Evolutionary conservation across 2,113 vertebrate genomes (phyloP).

Genomic region (Struthio camelus): DNA sequence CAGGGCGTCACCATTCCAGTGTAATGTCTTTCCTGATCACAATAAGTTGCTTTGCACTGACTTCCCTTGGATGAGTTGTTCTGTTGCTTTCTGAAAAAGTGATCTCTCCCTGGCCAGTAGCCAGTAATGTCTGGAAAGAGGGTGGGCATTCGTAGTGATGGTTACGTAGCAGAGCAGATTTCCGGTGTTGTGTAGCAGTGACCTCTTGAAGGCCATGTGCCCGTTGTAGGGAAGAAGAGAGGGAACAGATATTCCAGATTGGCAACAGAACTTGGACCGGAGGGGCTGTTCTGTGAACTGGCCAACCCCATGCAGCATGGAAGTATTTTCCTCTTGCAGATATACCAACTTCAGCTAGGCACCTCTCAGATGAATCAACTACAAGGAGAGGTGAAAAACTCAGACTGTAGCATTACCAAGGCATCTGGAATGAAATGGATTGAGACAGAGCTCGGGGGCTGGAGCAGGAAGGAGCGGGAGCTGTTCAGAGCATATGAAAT

Average conservation of each 20-base stretch:
- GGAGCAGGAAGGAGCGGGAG: slow-evolving; percentile 9
- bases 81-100: not conserved
- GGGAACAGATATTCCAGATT: not conserved
- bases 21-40: not conserved
- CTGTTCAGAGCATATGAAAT: slow-evolving; percentile 46
- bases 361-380: not conserved
- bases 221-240: not conserved
- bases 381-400: slow-evolving; percentile 30
- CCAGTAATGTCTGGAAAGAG: not conserved
- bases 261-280: not conserved
- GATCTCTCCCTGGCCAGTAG: not conserved
- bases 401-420: slow-evolving; percentile 13
- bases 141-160: not conserved
- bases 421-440: not conserved
- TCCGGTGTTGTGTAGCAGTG: not conserved
- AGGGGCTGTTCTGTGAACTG: not conserved
- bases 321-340: not conserved
- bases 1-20: not conserved
- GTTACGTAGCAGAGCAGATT: not conserved
- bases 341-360: not conserved
- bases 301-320: not conserved
- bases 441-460: not conserved
- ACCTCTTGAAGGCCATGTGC: not conserved
- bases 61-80: not conserved
- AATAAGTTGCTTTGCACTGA: not conserved